Evolutionary conservation across 2,113 vertebrate genomes (phyloP).

Genomic region (Bujurquina vittata): DNA sequence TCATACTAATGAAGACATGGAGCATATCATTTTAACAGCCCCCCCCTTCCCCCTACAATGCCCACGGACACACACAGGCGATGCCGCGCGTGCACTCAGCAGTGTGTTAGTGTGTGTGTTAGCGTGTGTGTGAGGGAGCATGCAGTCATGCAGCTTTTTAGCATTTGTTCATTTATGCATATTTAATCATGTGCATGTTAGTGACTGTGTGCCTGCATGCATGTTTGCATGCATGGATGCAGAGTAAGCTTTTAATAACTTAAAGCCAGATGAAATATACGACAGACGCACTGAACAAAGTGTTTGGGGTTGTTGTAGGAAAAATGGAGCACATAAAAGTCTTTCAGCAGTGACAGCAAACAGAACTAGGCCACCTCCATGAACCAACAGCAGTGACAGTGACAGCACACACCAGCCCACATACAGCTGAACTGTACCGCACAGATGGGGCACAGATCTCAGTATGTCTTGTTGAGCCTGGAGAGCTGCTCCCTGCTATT

Average conservation of each 20-base stretch:
- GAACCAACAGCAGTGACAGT: constrained; percentile 16
- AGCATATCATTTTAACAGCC: constrained; percentile 34
- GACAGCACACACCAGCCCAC: constrained; percentile 39
- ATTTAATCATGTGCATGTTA: background rate
- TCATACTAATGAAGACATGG: constrained; percentile 52
- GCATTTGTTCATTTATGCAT: background rate
- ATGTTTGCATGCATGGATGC: background rate
- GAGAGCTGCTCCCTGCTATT: constrained; percentile 43
- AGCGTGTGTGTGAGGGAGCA: constrained; percentile 6
- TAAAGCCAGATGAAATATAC: background rate
- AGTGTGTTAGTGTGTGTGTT: constrained; percentile 14
- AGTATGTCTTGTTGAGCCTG: constrained; percentile 4
- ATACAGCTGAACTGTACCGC: constrained; percentile 34
- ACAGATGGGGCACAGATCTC: constrained; percentile 53
- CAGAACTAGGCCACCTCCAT: constrained; percentile 47
- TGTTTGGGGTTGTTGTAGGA: background rate
- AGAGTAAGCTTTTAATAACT: background rate
- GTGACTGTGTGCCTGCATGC: background rate
- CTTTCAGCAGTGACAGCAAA: background rate
- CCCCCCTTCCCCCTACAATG: constrained; percentile 25
- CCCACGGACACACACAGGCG: constrained; percentile 32
- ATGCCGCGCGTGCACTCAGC: constrained; percentile 15
- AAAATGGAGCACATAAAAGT: background rate
- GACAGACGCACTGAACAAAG: background rate
- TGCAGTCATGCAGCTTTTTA: background rate